phyloP scores from a whole-genome alignment of 92 coral and sea anemone species.

The Montipora capitata region DNA sequence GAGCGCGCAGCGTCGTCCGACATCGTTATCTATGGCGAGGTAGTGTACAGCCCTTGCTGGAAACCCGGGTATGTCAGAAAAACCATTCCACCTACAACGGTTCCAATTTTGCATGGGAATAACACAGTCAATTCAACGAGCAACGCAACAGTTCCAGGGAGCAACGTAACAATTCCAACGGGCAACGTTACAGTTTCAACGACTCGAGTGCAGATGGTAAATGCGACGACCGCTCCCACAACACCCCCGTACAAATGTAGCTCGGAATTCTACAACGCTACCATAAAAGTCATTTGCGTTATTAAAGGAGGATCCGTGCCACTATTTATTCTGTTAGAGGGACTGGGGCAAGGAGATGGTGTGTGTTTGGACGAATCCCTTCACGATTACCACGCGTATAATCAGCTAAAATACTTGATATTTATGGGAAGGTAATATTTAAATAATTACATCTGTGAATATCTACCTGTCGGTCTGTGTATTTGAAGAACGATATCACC shows the following conservation, averaged over 20 bases:
- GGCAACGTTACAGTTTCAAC: constrained; percentile 20
- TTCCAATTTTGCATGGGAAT: constrained; percentile 38
- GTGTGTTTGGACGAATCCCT: constrained; percentile 80
- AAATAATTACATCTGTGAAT: too few relatives aligned
- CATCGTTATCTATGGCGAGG: constrained; percentile 82
- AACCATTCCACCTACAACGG: constrained; percentile 6
- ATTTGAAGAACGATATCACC: too few relatives aligned
- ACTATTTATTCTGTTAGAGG: constrained; percentile 60
- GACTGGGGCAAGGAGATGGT: constrained; percentile 78
- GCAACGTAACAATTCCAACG: constrained; percentile 16
- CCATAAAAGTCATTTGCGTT: constrained; percentile 78
- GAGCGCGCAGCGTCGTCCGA: constrained; percentile 80
- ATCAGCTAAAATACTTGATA: constrained; percentile 72
- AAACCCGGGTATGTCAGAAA: constrained; percentile 70
- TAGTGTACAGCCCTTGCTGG: constrained; percentile 82
- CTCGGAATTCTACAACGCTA: constrained; percentile 69
- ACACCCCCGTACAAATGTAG: constrained; percentile 49
- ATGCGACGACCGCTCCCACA: not conserved
- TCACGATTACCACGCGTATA: constrained; percentile 81
- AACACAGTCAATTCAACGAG: constrained; percentile 29
- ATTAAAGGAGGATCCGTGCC: constrained; percentile 89
- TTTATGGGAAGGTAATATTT: constrained; percentile 81
- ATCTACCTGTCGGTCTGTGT: too few relatives aligned
- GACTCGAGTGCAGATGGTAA: not conserved
- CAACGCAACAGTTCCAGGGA: constrained; percentile 2